A percentile compares a stretch with the other conserved stretches of the same genome.
phyloP scores from a whole-genome alignment of 2,113 vertebrate species.

The Morone chrysops region DNA sequence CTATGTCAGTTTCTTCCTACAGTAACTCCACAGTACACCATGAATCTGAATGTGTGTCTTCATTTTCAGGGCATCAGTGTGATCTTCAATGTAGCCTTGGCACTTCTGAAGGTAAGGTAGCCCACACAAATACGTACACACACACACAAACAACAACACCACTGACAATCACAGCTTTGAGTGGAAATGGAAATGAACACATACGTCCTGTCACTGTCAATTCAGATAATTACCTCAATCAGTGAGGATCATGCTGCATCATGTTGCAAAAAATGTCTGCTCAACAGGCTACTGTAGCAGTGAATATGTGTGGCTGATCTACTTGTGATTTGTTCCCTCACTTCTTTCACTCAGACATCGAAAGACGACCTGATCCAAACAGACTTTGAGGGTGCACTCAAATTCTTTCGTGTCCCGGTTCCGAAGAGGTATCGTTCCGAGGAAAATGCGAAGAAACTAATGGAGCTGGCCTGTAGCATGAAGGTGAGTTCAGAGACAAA shows the following conservation, averaged over 20 bases:
- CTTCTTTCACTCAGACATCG: constrained; percentile 87
- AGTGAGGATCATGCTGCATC: not conserved
- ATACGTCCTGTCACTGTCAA: not conserved
- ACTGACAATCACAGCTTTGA: not conserved
- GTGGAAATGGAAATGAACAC: constrained; percentile 34
- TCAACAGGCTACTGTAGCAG: not conserved
- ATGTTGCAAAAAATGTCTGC: not conserved
- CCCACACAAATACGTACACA: not conserved
- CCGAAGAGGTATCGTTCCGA: constrained; percentile 98
- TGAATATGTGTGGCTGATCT: not conserved
- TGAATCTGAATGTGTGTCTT: constrained; percentile 4
- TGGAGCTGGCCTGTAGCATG: constrained; percentile 98
- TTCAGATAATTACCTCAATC: not conserved
- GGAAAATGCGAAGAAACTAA: constrained; percentile 98
- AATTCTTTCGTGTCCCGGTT: constrained; percentile 98
- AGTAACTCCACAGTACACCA: not conserved
- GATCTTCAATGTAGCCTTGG: constrained; percentile 98
- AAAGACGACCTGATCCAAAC: constrained; percentile 95
- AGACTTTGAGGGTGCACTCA: constrained; percentile 97
- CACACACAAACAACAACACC: not conserved
- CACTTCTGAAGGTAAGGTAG: constrained; percentile 91
- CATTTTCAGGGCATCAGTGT: constrained; percentile 94
- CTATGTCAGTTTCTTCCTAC: not conserved
- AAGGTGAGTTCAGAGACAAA: constrained; percentile 87
- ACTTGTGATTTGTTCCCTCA: not conserved